phyloP scores from a whole-genome alignment of 1,140 invertebrate genomes.

The Drusus annulatus region DNA sequence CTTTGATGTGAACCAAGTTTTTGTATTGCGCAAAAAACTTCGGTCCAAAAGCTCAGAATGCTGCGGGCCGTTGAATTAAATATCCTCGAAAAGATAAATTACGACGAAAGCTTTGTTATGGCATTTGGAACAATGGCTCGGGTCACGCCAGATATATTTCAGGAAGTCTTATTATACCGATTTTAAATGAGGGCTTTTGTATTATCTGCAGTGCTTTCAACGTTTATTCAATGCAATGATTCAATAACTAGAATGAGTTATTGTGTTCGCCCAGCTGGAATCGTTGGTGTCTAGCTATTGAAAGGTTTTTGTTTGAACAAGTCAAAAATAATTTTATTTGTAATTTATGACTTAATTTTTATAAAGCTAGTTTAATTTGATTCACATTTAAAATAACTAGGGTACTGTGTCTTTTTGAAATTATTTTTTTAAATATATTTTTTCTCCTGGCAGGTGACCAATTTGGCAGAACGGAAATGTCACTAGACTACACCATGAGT shows the following conservation, averaged over 20 bases:
- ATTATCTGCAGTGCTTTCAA: background rate
- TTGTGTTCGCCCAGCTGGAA: no score
- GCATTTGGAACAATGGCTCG: conserved; percentile 17
- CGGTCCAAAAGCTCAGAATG: background rate
- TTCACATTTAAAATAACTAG: no score
- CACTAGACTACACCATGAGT: no score
- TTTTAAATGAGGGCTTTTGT: conserved; percentile 24
- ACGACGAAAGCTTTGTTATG: conserved; percentile 16
- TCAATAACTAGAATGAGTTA: background rate
- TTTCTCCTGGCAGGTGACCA: no score
- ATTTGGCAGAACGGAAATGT: no score
- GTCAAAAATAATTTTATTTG: background rate
- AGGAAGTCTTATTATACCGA: conserved; percentile 27
- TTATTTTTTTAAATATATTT: no score
- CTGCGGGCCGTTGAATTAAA: conserved; percentile 21
- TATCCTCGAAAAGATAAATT: conserved; percentile 22
- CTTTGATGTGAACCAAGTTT: conserved; percentile 16
- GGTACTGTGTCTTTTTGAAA: no score
- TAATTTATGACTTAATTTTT: background rate
- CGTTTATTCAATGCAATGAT: background rate
- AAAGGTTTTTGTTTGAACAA: background rate
- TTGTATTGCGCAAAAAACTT: conserved; percentile 23
- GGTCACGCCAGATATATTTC: conserved; percentile 36
- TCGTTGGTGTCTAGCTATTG: background rate
- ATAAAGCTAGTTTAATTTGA: background rate